Conservation (phyloP, 2,113 vertebrate genomes). For the Eidolon helvum region DNA sequence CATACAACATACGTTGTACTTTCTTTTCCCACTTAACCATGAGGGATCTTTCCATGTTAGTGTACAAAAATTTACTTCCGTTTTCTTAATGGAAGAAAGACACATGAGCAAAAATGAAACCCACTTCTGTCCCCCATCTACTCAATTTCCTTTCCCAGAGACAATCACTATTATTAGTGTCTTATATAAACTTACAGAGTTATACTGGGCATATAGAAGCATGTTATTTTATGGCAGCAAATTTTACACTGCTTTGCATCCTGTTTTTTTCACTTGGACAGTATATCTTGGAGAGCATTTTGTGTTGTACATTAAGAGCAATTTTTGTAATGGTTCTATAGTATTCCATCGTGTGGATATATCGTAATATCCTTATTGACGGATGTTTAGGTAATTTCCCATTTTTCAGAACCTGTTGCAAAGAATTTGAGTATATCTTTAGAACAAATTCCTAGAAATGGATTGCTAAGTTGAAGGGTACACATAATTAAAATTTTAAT, state of each 20-base stretch:
- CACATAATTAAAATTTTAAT: background rate
- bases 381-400: background rate
- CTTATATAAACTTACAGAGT: background rate
- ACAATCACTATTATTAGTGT: background rate
- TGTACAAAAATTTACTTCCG: background rate
- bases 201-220: background rate
- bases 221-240: background rate
- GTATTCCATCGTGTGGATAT: background rate
- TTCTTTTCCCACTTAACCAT: background rate
- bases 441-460: background rate
- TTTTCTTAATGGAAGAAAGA: background rate
- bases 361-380: background rate
- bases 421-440: background rate
- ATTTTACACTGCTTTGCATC: background rate
- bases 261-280: background rate
- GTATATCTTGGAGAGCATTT: background rate
- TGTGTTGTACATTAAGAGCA: background rate
- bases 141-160: background rate
- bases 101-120: background rate
- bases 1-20: background rate
- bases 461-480: background rate
- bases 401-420: background rate
- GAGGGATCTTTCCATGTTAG: background rate
- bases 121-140: background rate
- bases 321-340: background rate